Evolutionary conservation across 2,888 invertebrate genomes (phyloP).

Genomic region (Agrotis segetum): DNA sequence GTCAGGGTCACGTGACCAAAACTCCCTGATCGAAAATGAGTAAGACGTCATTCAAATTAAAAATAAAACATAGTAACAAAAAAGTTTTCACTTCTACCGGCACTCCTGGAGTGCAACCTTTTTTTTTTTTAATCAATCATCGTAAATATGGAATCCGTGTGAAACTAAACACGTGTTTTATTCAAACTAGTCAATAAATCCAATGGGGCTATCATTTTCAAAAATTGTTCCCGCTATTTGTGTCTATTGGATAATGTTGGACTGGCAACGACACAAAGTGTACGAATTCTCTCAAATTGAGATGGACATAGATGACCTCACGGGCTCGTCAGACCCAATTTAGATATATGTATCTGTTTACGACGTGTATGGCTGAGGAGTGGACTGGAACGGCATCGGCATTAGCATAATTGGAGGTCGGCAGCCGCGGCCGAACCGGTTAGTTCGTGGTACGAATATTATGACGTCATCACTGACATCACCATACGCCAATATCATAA

Average conservation of each 20-base stretch:
- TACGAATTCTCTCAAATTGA: constrained; percentile 37
- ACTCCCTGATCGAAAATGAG: too few species aligned
- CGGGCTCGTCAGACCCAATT: constrained; percentile 58
- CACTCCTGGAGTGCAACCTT: too few species aligned
- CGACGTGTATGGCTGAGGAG: constrained; percentile 67
- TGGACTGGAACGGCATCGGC: constrained; percentile 72
- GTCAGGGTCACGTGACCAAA: too few species aligned
- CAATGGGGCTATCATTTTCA: constrained; percentile 11
- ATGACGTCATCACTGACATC: constrained; percentile 87
- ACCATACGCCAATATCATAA: constrained; percentile 62
- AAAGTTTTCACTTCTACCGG: too few species aligned
- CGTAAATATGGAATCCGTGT: constrained; percentile 50
- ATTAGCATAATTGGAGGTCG: constrained; percentile 89
- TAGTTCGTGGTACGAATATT: constrained; percentile 77
- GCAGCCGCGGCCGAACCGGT: constrained; percentile 78
- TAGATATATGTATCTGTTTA: constrained; percentile 66
- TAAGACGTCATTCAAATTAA: too few species aligned
- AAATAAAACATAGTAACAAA: too few species aligned
- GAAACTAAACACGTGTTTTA: constrained; percentile 60
- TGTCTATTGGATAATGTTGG: constrained; percentile 38
- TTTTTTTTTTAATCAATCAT: constrained; percentile 53
- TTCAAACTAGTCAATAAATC: constrained; percentile 5
- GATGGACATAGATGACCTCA: constrained; percentile 63
- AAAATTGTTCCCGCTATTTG: constrained; percentile 22
- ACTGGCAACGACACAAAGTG: constrained; percentile 14